Conservation (phyloP, 2,888 invertebrate species). For the Drosophila tripunctata region DNA sequence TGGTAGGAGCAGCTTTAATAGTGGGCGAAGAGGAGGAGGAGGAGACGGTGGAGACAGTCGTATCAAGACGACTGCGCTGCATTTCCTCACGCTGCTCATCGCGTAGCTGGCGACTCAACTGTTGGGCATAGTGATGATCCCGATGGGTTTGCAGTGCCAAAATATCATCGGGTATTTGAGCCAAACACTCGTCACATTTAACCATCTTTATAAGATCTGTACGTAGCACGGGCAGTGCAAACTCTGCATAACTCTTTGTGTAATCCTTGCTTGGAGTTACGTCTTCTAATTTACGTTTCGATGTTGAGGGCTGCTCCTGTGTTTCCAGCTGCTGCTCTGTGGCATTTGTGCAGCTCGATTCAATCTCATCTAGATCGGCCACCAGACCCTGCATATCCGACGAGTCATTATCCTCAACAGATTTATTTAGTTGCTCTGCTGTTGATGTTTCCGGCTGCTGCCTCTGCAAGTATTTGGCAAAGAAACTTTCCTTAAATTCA, state of each 20-base stretch:
- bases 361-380: constrained; percentile 61
- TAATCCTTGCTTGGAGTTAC: constrained; percentile 38
- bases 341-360: constrained; percentile 26
- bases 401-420: constrained; percentile 17
- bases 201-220: constrained; percentile 59
- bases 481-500: constrained; percentile 64
- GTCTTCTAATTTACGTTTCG: constrained; percentile 49
- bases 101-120: constrained; percentile 87
- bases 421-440: neutral
- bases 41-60: no score
- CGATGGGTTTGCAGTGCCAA: constrained; percentile 87
- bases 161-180: constrained; percentile 85
- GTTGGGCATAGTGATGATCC: constrained; percentile 90
- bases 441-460: constrained; percentile 29
- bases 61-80: constrained; percentile 47
- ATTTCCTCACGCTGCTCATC: constrained; percentile 71
- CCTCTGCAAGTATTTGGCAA: constrained; percentile 63
- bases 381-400: constrained; percentile 50
- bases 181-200: constrained; percentile 88
- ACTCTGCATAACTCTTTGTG: constrained; percentile 77
- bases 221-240: constrained; percentile 64
- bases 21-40: no score
- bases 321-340: neutral
- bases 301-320: constrained; percentile 42
- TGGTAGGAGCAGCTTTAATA: constrained; percentile 7